These are phyloP conservation scores for Austrofundulus limnaeus DNA, from an alignment of 2,113 vertebrate genomes.

Conservation along the genomic window DNA sequence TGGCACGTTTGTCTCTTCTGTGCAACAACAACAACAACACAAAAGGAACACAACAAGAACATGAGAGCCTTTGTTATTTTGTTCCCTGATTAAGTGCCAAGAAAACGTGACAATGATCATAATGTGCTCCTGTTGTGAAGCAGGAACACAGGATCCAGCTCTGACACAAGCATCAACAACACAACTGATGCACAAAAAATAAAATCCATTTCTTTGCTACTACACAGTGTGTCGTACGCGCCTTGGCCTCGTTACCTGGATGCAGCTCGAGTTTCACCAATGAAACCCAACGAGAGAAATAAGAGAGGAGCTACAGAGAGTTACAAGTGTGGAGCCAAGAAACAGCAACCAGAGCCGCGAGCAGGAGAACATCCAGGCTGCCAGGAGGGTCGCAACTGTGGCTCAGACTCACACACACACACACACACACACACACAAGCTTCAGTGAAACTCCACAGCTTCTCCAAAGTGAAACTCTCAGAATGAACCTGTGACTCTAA, in stretches of 20 bases:
- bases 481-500: background rate
- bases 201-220: slow-evolving; percentile 55
- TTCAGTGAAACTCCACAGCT: background rate
- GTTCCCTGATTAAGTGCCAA: slow-evolving; percentile 9
- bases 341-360: slow-evolving; percentile 4
- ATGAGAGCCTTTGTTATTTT: background rate
- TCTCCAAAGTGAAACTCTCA: background rate
- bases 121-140: background rate
- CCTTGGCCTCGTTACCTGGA: slow-evolving; percentile 14
- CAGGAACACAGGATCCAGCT: background rate
- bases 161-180: slow-evolving; percentile 1
- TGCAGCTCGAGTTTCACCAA: slow-evolving; percentile 40
- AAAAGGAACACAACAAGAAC: no score
- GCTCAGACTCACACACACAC: slow-evolving; percentile 1
- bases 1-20: background rate
- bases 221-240: slow-evolving; percentile 33
- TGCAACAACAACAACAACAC: background rate
- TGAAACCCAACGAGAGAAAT: slow-evolving; percentile 52
- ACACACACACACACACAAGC: slow-evolving; percentile 4
- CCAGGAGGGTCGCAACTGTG: background rate
- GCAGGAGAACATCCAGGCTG: background rate
- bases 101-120: slow-evolving; percentile 5
- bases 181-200: background rate
- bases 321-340: slow-evolving; percentile 35
- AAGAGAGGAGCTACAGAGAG: slow-evolving; percentile 15